Percentiles rank a stretch among this genome's conserved stretches.
phyloP scores from a whole-genome alignment of 2,113 vertebrate genomes.

The Corydoras maculifer region DNA sequence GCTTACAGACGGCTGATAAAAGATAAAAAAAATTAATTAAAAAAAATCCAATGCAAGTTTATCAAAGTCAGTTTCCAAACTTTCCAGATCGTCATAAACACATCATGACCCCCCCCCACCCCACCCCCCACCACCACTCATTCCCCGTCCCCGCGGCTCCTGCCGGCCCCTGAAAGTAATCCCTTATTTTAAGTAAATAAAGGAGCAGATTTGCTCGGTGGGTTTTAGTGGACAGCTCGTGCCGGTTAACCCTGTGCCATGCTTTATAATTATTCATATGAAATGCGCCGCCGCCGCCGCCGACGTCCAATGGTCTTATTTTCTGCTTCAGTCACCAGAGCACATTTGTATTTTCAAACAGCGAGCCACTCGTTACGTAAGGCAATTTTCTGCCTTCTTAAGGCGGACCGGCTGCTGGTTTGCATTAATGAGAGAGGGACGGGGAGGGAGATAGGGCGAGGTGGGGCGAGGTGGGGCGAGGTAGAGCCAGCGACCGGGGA shows the following conservation, averaged over 20 bases:
- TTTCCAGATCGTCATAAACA: neutral
- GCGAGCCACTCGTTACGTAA: conserved; percentile 68
- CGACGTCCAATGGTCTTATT: conserved; percentile 98
- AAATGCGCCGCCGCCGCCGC: conserved; percentile 72
- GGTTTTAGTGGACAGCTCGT: conserved; percentile 65
- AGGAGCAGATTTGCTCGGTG: conserved; percentile 59
- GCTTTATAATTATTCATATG: conserved; percentile 76
- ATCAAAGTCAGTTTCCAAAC: too few relatives aligned
- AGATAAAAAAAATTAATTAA: too few relatives aligned
- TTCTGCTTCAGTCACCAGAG: conserved; percentile 99
- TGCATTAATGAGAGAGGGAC: conserved; percentile 66
- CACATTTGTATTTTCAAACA: conserved; percentile 84
- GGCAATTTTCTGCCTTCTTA: conserved; percentile 80
- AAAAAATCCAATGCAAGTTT: too few relatives aligned
- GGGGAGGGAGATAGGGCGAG: conserved; percentile 17
- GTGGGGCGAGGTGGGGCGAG: neutral
- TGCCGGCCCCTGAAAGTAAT: conserved; percentile 52
- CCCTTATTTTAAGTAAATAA: conserved; percentile 72
- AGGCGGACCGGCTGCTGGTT: conserved; percentile 60
- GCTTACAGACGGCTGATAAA: too few relatives aligned
- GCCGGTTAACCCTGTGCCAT: conserved; percentile 57
- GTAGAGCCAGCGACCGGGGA: conserved; percentile 10
- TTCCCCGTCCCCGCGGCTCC: neutral
- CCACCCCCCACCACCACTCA: neutral
- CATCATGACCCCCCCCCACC: too few relatives aligned